phyloP scores from a whole-genome alignment of 2,888 invertebrate species.

The Latheticus oryzae region DNA sequence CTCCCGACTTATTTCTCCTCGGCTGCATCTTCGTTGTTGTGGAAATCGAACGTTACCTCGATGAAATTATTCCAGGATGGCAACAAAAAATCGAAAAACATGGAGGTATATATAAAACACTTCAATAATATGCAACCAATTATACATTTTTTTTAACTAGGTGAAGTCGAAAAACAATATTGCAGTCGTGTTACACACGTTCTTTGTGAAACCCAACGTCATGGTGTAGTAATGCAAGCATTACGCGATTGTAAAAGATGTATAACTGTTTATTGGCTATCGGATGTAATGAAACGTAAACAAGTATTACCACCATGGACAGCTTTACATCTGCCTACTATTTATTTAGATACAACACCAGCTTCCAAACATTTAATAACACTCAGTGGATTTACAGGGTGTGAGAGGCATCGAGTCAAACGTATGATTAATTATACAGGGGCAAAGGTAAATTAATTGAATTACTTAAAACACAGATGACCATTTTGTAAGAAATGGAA shows the following conservation, averaged over 20 bases:
- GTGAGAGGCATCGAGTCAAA: slow-evolving; percentile 83
- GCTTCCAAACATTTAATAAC: slow-evolving; percentile 83
- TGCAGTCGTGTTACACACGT: slow-evolving; percentile 91
- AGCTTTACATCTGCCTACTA: slow-evolving; percentile 88
- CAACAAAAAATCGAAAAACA: slow-evolving; percentile 62
- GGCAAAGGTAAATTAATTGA: slow-evolving; percentile 86
- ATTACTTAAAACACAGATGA: slow-evolving; percentile 61
- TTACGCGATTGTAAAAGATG: slow-evolving; percentile 76
- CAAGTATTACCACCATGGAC: slow-evolving; percentile 94
- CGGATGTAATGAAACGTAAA: slow-evolving; percentile 87
- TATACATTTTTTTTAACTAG: slow-evolving; percentile 62
- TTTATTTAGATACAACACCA: slow-evolving; percentile 74
- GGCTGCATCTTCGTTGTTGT: slow-evolving; percentile 89
- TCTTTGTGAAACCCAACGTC: slow-evolving; percentile 89
- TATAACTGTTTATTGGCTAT: slow-evolving; percentile 90
- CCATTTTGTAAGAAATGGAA: not conserved
- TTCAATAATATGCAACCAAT: no score
- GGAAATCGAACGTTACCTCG: slow-evolving; percentile 61
- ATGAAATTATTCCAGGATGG: slow-evolving; percentile 61
- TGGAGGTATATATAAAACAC: slow-evolving; percentile 57
- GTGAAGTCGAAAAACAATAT: slow-evolving; percentile 88
- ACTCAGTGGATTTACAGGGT: slow-evolving; percentile 89
- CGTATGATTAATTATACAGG: slow-evolving; percentile 88
- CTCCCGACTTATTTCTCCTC: slow-evolving; percentile 88
- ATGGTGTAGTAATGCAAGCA: slow-evolving; percentile 90